Percentiles rank a stretch among this genome's conserved stretches.
These are phyloP conservation scores for Patiria miniata DNA, from an alignment of 35 echinoderm and acorn worm genomes.

Conservation along the genomic window DNA sequence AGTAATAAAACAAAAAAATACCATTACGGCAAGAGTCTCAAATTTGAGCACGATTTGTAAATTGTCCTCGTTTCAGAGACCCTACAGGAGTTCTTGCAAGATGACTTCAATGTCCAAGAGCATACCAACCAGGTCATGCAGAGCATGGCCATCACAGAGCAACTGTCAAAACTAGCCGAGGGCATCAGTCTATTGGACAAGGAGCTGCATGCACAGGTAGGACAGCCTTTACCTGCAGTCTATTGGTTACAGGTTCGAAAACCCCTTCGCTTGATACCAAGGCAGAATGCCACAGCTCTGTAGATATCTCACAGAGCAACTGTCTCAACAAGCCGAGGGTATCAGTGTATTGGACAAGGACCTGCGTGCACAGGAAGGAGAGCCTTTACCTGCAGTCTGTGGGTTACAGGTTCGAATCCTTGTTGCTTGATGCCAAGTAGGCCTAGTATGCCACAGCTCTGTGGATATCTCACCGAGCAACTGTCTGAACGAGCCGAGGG, in stretches of 20 bases:
- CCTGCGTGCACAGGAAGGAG: conserved; percentile 81
- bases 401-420: background rate
- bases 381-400: background rate
- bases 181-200: conserved; percentile 94
- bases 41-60: background rate
- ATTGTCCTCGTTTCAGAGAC: conserved; percentile 58
- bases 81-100: conserved; percentile 81
- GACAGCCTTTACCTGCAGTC: background rate
- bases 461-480: conserved; percentile 92
- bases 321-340: conserved; percentile 87
- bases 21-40: background rate
- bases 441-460: too few relatives aligned
- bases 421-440: too few relatives aligned
- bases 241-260: background rate
- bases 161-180: conserved; percentile 89
- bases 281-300: too few relatives aligned
- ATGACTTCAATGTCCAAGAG: conserved; percentile 89
- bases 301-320: conserved; percentile 91
- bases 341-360: conserved; percentile 95
- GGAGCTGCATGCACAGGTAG: conserved; percentile 92
- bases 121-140: conserved; percentile 97
- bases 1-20: background rate
- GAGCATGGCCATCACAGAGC: conserved; percentile 89
- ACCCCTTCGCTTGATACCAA: too few relatives aligned
- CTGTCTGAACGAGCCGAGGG: conserved; percentile 89